Evolutionary conservation across 37 sponge, comb jelly and placozoan species (phyloP).

Genomic region (Ephydatia muelleri): DNA sequence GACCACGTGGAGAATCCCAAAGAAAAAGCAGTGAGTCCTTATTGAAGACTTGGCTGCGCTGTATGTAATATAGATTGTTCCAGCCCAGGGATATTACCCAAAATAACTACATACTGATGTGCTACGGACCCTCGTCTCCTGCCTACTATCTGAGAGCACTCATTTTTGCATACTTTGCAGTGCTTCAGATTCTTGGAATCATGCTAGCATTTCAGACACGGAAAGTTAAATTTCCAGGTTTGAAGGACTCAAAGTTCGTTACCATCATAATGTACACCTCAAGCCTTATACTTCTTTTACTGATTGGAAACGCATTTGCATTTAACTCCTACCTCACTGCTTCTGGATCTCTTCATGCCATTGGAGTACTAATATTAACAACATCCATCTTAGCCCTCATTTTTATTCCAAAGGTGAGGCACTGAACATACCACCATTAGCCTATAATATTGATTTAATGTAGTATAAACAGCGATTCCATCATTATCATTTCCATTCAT

Average conservation of each 20-base stretch:
- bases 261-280: slow-evolving; percentile 28
- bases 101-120: background rate
- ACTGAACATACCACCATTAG: background rate
- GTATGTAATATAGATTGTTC: too few relatives aligned
- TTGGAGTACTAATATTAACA: slow-evolving; percentile 31
- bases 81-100: background rate
- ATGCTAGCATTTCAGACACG: slow-evolving; percentile 29
- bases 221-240: slow-evolving; percentile 11
- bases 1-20: background rate
- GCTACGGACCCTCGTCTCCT: background rate
- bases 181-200: slow-evolving; percentile 19
- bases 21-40: background rate
- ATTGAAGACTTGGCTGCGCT: background rate
- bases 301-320: slow-evolving; percentile 15
- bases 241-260: slow-evolving; percentile 27
- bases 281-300: slow-evolving; percentile 19
- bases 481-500: too few relatives aligned
- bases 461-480: too few relatives aligned
- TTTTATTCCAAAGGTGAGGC: slow-evolving; percentile 37
- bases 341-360: background rate
- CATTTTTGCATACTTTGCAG: slow-evolving; percentile 12
- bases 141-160: background rate
- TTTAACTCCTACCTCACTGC: background rate
- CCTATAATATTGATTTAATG: too few relatives aligned
- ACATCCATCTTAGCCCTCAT: slow-evolving; percentile 16